These are phyloP conservation scores for Macropus fuliginosus DNA, from an alignment of 2,797 vertebrate species.

Conservation along the genomic window DNA sequence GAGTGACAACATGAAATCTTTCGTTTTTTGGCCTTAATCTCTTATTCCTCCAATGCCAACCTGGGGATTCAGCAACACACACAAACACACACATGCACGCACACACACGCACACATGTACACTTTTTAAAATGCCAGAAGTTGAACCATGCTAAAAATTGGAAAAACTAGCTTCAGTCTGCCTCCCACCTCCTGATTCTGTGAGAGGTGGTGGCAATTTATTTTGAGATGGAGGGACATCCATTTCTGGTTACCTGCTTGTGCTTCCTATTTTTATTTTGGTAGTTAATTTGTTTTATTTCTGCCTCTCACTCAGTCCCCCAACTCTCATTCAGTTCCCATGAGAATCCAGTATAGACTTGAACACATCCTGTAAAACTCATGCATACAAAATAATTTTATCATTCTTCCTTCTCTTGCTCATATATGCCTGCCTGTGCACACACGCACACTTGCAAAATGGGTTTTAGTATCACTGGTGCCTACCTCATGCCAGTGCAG, in stretches of 20 bases:
- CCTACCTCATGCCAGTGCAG: conserved; percentile 24
- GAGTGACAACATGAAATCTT: conserved; percentile 40
- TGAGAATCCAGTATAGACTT: conserved; percentile 35
- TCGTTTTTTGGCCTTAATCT: not conserved
- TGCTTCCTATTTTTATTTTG: conserved; percentile 42
- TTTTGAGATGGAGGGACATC: conserved; percentile 17
- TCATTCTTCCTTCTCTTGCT: not conserved
- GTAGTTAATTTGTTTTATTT: conserved; percentile 35
- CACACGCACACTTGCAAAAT: conserved; percentile 36
- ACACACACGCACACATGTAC: conserved; percentile 37
- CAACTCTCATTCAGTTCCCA: not conserved
- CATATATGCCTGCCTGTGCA: not conserved
- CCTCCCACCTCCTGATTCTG: conserved; percentile 9
- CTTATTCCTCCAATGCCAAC: not conserved
- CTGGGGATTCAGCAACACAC: not conserved
- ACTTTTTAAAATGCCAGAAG: conserved; percentile 38
- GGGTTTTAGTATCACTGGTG: not conserved
- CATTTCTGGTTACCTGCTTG: not conserved
- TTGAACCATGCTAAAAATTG: conserved; percentile 9
- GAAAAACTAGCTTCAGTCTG: conserved; percentile 21
- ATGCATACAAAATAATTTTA: not conserved
- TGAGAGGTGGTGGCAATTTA: conserved; percentile 3
- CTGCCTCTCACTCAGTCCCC: conserved; percentile 19
- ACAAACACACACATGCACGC: not conserved
- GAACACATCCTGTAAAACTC: not conserved